A percentile compares a stretch with the other conserved stretches of the same genome.
phyloP scores from a whole-genome alignment of 2,888 invertebrate genomes.

The Oligia latruncula region DNA sequence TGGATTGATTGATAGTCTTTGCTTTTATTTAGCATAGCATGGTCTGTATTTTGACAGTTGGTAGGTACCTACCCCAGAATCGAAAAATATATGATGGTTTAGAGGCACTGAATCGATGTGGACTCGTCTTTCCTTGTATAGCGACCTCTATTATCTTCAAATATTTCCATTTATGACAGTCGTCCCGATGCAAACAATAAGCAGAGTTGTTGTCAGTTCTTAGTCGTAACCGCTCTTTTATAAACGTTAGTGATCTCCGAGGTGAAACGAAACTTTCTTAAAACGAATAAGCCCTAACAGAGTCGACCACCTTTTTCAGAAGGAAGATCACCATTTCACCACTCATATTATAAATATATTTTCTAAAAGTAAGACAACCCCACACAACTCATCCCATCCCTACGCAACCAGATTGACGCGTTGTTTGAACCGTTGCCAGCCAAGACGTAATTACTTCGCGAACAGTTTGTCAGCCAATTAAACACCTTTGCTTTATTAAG shows the following conservation, averaged over 20 bases:
- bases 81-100: background rate
- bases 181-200: background rate
- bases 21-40: background rate
- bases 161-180: background rate
- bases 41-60: background rate
- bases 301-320: background rate
- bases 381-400: slow-evolving; percentile 68
- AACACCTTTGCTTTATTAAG: slow-evolving; percentile 90
- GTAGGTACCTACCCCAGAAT: background rate
- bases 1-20: background rate
- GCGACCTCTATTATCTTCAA: background rate
- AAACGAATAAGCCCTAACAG: background rate
- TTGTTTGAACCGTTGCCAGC: slow-evolving; percentile 84
- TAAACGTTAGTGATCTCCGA: background rate
- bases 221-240: too few species aligned
- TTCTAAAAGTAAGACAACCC: background rate
- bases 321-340: background rate
- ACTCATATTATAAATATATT: background rate
- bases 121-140: background rate
- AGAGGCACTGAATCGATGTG: too few species aligned
- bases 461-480: slow-evolving; percentile 90
- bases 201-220: too few species aligned
- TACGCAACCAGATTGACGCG: slow-evolving; percentile 83
- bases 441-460: slow-evolving; percentile 88
- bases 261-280: background rate